Percentiles rank a stretch among this genome's conserved stretches.
These are phyloP conservation scores for Heliconius erato DNA, from an alignment of 2,888 invertebrate species.

Conservation along the genomic window DNA sequence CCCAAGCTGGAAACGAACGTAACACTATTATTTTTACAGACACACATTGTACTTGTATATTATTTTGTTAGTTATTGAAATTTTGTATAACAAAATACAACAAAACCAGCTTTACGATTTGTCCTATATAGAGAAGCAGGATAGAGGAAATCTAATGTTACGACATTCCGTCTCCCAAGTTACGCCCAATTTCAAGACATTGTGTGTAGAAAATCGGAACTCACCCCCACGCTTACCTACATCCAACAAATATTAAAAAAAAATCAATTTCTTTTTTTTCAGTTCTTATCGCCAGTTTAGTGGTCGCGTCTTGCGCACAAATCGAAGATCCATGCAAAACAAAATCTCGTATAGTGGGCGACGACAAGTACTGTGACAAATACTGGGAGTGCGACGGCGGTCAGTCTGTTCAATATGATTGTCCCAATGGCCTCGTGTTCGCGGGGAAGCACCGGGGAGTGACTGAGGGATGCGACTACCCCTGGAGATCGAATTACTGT, in stretches of 20 bases:
- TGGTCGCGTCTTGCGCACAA: constrained; percentile 69
- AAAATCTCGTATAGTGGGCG: constrained; percentile 90
- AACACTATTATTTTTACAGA: too few relatives aligned
- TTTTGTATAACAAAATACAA: too few relatives aligned
- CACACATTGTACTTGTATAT: too few relatives aligned
- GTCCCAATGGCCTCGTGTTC: constrained; percentile 95
- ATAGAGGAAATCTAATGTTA: neutral
- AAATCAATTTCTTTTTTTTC: neutral
- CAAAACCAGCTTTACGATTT: too few relatives aligned
- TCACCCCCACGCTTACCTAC: too few relatives aligned
- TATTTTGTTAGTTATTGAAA: too few relatives aligned
- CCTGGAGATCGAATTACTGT: constrained; percentile 95
- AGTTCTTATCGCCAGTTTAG: constrained; percentile 66
- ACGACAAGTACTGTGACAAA: constrained; percentile 91
- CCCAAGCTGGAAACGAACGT: too few relatives aligned
- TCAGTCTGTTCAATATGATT: constrained; percentile 93
- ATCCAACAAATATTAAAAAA: neutral
- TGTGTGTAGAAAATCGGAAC: too few relatives aligned
- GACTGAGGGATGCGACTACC: constrained; percentile 95
- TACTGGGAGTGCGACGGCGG: constrained; percentile 96
- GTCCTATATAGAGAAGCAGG: neutral
- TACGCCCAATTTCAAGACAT: too few relatives aligned
- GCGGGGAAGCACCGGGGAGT: constrained; percentile 95
- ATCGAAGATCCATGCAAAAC: constrained; percentile 93
- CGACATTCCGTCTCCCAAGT: too few relatives aligned